Evolutionary conservation across 2,113 vertebrate species (phyloP).

Genomic region (Burhinus bistriatus): DNA sequence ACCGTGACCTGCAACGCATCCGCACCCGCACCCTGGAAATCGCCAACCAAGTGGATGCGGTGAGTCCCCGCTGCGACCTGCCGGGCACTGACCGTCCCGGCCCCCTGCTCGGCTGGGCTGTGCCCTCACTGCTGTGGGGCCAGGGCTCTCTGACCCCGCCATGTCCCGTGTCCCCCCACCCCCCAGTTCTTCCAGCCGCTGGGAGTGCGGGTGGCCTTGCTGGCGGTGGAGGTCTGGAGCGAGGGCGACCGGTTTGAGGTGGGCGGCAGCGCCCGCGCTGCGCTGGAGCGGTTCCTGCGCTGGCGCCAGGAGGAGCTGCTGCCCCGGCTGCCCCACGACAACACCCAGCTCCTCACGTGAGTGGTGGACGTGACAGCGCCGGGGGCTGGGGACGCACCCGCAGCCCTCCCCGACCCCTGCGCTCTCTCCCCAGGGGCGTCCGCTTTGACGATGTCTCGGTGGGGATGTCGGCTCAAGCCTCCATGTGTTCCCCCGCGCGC

Average conservation of each 20-base stretch:
- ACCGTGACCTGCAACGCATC: constrained; percentile 74
- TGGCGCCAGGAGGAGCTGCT: constrained; percentile 85
- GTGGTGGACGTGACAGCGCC: neutral
- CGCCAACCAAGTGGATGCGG: constrained; percentile 87
- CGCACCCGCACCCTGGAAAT: constrained; percentile 85
- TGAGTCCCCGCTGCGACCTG: constrained; percentile 38
- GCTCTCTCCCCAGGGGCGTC: constrained; percentile 68
- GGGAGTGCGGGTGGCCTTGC: constrained; percentile 85
- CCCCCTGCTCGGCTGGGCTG: fast-evolving
- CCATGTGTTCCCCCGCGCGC: constrained; percentile 85
- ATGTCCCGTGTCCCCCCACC: too few species aligned
- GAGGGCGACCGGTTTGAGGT: constrained; percentile 74
- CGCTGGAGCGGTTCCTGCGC: constrained; percentile 83
- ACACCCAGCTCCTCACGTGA: constrained; percentile 92
- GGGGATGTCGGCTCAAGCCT: constrained; percentile 87
- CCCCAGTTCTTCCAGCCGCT: constrained; percentile 86
- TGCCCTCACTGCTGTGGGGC: neutral
- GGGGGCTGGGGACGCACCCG: fast-evolving
- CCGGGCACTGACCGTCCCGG: too few species aligned
- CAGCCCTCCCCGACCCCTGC: neutral
- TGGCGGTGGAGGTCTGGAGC: constrained; percentile 91
- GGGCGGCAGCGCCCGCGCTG: constrained; percentile 70
- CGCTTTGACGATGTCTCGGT: constrained; percentile 80
- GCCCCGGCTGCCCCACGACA: constrained; percentile 85
- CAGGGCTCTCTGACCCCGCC: neutral